Conservation (phyloP, 1,140 invertebrate species). For the Drosophila nebulosa region DNA sequence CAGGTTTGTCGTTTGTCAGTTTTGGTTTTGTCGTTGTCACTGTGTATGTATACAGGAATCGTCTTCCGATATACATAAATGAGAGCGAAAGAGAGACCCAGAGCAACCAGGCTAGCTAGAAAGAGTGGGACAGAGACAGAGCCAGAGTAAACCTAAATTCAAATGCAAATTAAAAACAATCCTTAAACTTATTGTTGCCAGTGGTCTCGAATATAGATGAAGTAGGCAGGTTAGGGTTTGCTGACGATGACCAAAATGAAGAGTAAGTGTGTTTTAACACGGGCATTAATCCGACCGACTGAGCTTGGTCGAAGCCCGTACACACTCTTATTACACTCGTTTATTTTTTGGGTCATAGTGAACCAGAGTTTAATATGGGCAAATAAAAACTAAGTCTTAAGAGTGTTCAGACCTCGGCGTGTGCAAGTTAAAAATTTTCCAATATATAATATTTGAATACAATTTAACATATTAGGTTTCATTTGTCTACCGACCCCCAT, state of each 20-base stretch:
- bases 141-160: neutral
- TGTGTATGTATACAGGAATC: constrained; percentile 64
- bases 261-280: neutral
- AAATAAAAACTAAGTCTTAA: no score
- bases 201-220: neutral
- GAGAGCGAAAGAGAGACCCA: constrained; percentile 10
- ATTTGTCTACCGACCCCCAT: no score
- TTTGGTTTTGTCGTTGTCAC: constrained; percentile 18
- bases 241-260: neutral
- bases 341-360: neutral
- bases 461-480: no score
- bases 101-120: neutral
- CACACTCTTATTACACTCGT: neutral
- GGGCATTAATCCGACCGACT: neutral
- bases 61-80: constrained; percentile 14
- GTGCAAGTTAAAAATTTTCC: no score
- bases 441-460: no score
- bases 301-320: neutral
- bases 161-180: constrained; percentile 12
- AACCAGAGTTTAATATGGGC: neutral
- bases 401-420: no score
- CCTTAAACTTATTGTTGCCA: neutral
- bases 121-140: neutral
- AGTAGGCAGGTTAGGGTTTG: neutral
- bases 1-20: neutral